phyloP scores from a whole-genome alignment of 2,888 invertebrate species.

The Campoletis raptor region DNA sequence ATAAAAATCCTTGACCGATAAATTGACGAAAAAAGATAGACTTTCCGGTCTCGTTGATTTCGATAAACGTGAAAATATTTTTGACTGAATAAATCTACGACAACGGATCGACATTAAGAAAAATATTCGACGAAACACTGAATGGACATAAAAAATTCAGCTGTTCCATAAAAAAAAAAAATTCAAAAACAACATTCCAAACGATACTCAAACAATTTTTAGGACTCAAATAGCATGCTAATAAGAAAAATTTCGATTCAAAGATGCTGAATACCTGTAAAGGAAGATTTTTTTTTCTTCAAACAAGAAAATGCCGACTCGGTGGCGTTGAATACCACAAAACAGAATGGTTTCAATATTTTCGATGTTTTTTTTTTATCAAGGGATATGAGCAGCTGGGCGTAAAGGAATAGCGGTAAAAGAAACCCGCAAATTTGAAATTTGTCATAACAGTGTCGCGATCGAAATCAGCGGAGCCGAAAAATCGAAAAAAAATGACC shows the following conservation, averaged over 20 bases:
- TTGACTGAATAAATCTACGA: neutral
- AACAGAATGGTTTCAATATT: neutral
- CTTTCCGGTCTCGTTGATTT: slow-evolving; percentile 9
- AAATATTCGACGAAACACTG: neutral
- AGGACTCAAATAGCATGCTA: neutral
- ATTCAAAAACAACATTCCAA: neutral
- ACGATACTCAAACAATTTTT: neutral
- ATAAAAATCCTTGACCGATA: slow-evolving; percentile 7
- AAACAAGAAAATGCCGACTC: neutral
- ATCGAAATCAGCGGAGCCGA: slow-evolving; percentile 35
- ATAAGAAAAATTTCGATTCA: neutral
- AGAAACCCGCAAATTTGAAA: neutral
- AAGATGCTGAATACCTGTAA: neutral
- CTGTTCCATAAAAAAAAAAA: neutral
- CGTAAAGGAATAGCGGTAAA: neutral
- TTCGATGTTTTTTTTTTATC: neutral
- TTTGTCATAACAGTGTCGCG: neutral
- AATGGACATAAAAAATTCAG: neutral
- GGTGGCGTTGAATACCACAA: neutral
- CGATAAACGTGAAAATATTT: slow-evolving; percentile 17
- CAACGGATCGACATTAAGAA: neutral
- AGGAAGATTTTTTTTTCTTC: neutral
- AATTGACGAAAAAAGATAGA: slow-evolving; percentile 12
- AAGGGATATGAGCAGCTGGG: neutral
- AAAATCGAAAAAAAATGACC: slow-evolving; percentile 1